These are phyloP conservation scores for Xylocampa areola DNA, from an alignment of 2,888 invertebrate genomes.

Conservation along the genomic window DNA sequence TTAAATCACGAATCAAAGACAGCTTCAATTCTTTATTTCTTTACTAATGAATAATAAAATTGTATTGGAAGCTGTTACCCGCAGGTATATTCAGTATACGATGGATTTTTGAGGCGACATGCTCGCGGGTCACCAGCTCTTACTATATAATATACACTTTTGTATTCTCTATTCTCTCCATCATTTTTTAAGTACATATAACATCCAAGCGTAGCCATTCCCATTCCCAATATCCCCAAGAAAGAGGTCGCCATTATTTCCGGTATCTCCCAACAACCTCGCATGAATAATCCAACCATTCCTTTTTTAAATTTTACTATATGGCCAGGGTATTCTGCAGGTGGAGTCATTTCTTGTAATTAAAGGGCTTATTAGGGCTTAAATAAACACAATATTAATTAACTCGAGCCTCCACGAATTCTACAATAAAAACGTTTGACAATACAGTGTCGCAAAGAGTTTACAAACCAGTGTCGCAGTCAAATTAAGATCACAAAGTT, in stretches of 20 bases:
- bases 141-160: constrained; percentile 89
- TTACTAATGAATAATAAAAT: too few species aligned
- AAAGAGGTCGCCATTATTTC: constrained; percentile 91
- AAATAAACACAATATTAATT: too few species aligned
- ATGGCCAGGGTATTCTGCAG: constrained; percentile 73
- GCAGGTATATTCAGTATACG: constrained; percentile 65
- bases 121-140: constrained; percentile 91
- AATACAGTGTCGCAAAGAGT: too few species aligned
- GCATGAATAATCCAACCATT: constrained; percentile 69
- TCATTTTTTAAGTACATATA: constrained; percentile 85
- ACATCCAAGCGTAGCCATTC: constrained; percentile 80
- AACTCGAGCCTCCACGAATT: too few species aligned
- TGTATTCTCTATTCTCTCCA: constrained; percentile 92
- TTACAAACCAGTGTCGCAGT: too few species aligned
- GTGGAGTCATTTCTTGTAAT: constrained; percentile 64
- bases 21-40: too few species aligned
- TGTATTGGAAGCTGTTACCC: too few species aligned
- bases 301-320: constrained; percentile 71
- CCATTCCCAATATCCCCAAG: constrained; percentile 89
- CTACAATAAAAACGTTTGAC: too few species aligned
- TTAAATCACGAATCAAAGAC: too few species aligned
- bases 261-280: constrained; percentile 92
- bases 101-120: constrained; percentile 74
- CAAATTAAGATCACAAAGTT: too few species aligned
- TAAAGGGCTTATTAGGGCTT: too few species aligned